Conservation (phyloP, 92 coral and sea anemone species). For the Parazoanthus darwini region DNA sequence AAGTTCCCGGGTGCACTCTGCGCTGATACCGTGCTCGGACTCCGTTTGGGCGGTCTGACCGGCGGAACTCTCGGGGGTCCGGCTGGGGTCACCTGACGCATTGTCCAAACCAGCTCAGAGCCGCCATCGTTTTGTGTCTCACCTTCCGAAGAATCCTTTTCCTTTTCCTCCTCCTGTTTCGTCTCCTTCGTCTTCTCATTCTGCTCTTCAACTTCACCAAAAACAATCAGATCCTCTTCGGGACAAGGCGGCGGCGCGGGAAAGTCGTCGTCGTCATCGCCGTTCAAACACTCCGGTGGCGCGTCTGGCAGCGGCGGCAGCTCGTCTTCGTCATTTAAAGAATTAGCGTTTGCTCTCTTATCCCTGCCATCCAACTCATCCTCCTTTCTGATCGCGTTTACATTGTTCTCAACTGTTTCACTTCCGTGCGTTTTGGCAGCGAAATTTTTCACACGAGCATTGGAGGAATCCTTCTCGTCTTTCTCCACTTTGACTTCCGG, state of each 20-base stretch:
- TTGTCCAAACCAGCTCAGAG: conserved; percentile 31
- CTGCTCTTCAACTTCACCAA: conserved; percentile 64
- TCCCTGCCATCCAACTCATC: neutral
- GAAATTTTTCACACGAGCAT: neutral
- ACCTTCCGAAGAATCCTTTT: conserved; percentile 25
- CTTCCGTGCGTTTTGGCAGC: neutral
- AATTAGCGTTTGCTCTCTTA: neutral
- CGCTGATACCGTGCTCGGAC: conserved; percentile 34
- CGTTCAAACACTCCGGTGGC: conserved; percentile 45
- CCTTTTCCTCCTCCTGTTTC: conserved; percentile 26
- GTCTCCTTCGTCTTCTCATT: conserved; percentile 41
- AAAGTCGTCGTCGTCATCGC: conserved; percentile 67
- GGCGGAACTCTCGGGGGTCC: neutral
- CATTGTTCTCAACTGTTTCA: neutral
- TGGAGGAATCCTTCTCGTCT: conserved; percentile 12
- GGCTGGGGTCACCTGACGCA: conserved; percentile 1
- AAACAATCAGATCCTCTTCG: conserved; percentile 64
- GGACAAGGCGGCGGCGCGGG: conserved; percentile 71
- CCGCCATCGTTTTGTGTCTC: conserved; percentile 41
- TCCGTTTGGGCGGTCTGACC: conserved; percentile 30
- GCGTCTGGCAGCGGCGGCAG: conserved; percentile 71
- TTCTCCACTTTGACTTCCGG: conserved; percentile 62
- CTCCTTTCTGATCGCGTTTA: neutral
- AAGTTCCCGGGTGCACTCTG: conserved; percentile 42
- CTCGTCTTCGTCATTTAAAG: conserved; percentile 18